These are phyloP conservation scores for Scomber japonicus DNA, from an alignment of 2,113 vertebrate species.

Conservation along the genomic window DNA sequence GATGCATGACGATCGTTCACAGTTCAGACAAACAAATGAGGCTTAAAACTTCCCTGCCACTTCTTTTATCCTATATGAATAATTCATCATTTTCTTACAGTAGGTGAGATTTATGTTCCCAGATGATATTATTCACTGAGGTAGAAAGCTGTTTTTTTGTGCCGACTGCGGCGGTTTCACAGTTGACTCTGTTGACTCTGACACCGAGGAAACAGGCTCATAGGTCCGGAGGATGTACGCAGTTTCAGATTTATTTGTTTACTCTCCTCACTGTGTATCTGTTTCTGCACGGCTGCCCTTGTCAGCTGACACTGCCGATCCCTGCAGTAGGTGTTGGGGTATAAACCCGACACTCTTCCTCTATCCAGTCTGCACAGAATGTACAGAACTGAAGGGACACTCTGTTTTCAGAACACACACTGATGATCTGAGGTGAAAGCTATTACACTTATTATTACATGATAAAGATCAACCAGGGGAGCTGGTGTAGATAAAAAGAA, in stretches of 20 bases:
- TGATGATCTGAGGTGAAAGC: background rate
- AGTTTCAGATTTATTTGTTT: constrained; percentile 22
- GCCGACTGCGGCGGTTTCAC: background rate
- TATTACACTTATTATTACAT: background rate
- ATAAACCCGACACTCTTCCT: background rate
- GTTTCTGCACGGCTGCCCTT: background rate
- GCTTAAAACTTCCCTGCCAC: background rate
- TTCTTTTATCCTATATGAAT: no score
- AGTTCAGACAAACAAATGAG: constrained; percentile 17
- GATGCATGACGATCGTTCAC: constrained; percentile 31
- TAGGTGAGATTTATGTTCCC: no score
- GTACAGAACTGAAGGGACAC: constrained; percentile 14
- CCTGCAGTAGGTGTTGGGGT: constrained; percentile 8
- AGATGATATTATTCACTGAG: no score
- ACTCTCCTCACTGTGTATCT: constrained; percentile 21
- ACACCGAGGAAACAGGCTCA: background rate
- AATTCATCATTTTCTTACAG: no score
- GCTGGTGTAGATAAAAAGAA: background rate
- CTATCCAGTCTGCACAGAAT: background rate
- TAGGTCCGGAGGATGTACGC: background rate
- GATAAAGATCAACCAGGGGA: background rate
- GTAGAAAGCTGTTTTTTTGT: background rate
- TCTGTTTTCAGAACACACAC: background rate
- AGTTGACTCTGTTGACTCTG: constrained; percentile 7
- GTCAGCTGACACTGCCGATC: constrained; percentile 8